Percentiles rank a stretch among this genome's conserved stretches.
These are phyloP conservation scores for Andricus quercusramuli DNA, from an alignment of 2,888 invertebrate species.

Conservation along the genomic window DNA sequence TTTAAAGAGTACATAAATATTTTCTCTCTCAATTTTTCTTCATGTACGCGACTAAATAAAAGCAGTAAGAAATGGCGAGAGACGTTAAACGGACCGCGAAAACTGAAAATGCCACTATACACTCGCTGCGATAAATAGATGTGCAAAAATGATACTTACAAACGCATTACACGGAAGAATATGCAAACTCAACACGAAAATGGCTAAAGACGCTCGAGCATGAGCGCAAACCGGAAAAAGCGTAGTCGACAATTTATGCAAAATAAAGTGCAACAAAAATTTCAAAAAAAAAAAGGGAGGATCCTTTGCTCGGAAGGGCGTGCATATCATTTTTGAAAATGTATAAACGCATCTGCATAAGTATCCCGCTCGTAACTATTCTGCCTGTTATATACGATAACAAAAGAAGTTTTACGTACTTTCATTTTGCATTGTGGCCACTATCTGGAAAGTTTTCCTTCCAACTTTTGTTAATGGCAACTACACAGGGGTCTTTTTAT, in stretches of 20 bases:
- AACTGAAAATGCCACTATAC: constrained; percentile 14
- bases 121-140: constrained; percentile 12
- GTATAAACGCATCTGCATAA: constrained; percentile 10
- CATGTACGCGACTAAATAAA: not conserved
- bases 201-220: constrained; percentile 11
- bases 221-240: not conserved
- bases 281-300: not conserved
- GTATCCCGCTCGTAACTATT: constrained; percentile 1
- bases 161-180: constrained; percentile 26
- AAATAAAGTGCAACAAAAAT: not conserved
- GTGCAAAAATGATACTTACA: constrained; percentile 36
- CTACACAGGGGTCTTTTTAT: constrained; percentile 30
- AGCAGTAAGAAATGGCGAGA: not conserved
- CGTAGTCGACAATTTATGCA: constrained; percentile 7
- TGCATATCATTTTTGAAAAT: constrained; percentile 20
- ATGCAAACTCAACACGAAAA: constrained; percentile 29
- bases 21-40: not conserved
- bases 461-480: constrained; percentile 37
- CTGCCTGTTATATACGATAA: constrained; percentile 6
- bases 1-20: constrained; percentile 16
- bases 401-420: constrained; percentile 36
- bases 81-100: constrained; percentile 5
- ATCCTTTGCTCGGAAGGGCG: not conserved
- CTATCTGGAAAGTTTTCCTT: constrained; percentile 37
- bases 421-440: constrained; percentile 39